A percentile compares a stretch with the other conserved stretches of the same genome.
These are phyloP conservation scores for Lontra canadensis DNA, from an alignment of 2,113 vertebrate species.

Conservation along the genomic window DNA sequence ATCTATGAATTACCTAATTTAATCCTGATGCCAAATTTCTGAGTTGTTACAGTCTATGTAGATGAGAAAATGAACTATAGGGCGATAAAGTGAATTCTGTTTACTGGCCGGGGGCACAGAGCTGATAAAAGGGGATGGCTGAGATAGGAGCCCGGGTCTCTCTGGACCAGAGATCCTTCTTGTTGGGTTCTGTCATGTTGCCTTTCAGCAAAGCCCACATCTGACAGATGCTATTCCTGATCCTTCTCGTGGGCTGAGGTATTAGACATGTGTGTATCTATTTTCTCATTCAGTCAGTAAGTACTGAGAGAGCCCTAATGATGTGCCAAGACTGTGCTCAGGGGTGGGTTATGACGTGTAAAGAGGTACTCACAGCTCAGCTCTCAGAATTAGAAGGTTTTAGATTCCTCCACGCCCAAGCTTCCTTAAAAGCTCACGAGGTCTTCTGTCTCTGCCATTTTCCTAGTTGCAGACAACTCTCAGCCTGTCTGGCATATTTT, in stretches of 20 bases:
- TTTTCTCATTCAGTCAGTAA: not conserved
- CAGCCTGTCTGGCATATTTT: not conserved
- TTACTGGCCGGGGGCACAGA: too few species aligned
- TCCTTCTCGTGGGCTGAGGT: not conserved
- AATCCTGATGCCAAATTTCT: not conserved
- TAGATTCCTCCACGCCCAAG: accelerated
- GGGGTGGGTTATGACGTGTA: not conserved
- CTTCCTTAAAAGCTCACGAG: not conserved
- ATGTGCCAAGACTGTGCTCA: not conserved
- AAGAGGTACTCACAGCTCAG: not conserved
- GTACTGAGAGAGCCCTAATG: not conserved
- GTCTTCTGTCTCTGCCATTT: not conserved
- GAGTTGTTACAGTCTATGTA: not conserved
- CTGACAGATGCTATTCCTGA: not conserved
- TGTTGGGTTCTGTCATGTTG: not conserved
- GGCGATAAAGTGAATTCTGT: not conserved
- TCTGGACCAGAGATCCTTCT: not conserved
- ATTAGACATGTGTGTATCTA: not conserved
- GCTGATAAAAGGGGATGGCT: not conserved
- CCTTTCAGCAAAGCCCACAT: not conserved
- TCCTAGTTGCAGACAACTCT: not conserved
- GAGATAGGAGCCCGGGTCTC: not conserved
- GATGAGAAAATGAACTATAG: not conserved
- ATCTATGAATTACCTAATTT: not conserved
- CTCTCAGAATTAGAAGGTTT: not conserved